phyloP scores from a whole-genome alignment of 2,797 vertebrate genomes.

The Eulemur mongoz region DNA sequence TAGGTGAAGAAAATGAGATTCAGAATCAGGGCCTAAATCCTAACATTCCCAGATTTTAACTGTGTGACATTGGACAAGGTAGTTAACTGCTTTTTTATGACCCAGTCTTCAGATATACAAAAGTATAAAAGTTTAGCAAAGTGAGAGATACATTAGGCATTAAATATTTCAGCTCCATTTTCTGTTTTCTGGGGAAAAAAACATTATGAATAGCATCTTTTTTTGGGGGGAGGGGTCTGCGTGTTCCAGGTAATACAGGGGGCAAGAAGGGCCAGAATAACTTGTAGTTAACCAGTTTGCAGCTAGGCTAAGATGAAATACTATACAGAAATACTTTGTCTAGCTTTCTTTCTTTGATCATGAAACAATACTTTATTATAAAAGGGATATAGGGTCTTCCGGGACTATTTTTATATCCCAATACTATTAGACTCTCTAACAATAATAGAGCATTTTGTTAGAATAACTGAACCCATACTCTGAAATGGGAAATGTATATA shows the following conservation, averaged over 20 bases:
- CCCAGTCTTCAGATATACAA: background rate
- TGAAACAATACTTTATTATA: background rate
- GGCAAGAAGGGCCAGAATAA: background rate
- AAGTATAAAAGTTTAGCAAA: background rate
- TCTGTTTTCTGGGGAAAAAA: background rate
- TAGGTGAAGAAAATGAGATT: background rate
- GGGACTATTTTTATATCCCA: background rate
- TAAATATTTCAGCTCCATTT: background rate
- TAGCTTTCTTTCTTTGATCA: background rate
- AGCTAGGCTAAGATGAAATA: background rate
- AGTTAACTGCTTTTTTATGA: background rate
- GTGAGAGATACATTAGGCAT: background rate
- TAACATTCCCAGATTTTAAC: background rate
- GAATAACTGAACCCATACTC: background rate
- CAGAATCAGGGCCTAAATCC: background rate
- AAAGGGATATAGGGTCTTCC: background rate
- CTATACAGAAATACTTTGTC: background rate
- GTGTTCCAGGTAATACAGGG: background rate
- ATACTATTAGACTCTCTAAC: background rate
- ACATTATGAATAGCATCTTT: background rate
- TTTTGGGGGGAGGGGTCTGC: background rate
- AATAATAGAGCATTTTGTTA: background rate
- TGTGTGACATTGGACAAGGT: background rate
- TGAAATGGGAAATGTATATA: background rate
- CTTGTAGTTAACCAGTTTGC: background rate